Conservation (phyloP, 1,140 invertebrate species). For the Drosophila melanogaster region DNA sequence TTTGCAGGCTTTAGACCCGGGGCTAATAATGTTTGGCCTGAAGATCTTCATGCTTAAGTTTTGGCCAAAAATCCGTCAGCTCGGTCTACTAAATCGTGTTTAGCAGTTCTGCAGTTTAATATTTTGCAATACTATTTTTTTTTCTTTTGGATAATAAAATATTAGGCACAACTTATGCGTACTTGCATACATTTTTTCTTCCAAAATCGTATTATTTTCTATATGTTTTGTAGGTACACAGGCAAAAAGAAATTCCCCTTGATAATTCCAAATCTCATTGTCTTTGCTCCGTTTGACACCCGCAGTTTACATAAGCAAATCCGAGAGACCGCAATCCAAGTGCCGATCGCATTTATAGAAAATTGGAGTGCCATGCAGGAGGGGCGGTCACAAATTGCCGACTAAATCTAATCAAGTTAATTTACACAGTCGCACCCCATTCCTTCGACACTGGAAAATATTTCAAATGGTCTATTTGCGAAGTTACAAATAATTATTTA, state of each 20-base stretch:
- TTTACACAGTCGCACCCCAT: conserved; percentile 60
- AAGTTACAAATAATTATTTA: no score
- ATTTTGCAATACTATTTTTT: not conserved
- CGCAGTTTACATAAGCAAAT: conserved; percentile 40
- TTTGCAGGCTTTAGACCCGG: not conserved
- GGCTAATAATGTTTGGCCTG: conserved; percentile 11
- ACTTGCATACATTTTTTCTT: no score
- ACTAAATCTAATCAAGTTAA: conserved; percentile 81
- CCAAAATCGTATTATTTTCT: not conserved
- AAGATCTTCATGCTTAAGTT: conserved; percentile 20
- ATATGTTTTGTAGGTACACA: not conserved
- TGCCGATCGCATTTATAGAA: conserved; percentile 19
- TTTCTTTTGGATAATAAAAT: conserved; percentile 21
- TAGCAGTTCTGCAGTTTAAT: conserved; percentile 51
- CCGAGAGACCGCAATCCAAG: conserved; percentile 34
- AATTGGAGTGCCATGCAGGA: conserved; percentile 14
- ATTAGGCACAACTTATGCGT: not conserved
- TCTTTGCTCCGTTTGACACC: conserved; percentile 8
- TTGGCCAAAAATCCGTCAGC: not conserved
- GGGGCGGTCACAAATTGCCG: conserved; percentile 56
- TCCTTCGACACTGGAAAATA: conserved; percentile 28
- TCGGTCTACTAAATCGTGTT: conserved; percentile 47
- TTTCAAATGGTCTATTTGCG: no score
- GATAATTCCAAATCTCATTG: not conserved
- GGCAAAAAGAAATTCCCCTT: not conserved